Percentiles rank a stretch among this genome's conserved stretches.
phyloP scores from a whole-genome alignment of 2,797 vertebrate genomes.

The Danio aesculapii region DNA sequence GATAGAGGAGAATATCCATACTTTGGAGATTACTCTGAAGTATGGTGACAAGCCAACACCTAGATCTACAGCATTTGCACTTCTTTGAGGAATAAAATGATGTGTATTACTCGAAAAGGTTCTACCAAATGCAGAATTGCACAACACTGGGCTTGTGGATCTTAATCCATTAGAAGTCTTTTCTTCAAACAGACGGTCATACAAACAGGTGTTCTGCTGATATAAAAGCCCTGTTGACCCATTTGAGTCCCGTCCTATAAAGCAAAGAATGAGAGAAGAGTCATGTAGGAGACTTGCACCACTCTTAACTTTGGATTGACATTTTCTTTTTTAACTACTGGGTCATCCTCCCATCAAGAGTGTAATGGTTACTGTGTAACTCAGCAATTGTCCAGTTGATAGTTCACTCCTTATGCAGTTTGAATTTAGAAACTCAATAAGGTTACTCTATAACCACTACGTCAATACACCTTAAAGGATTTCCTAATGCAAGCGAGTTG shows the following conservation, averaged over 20 bases:
- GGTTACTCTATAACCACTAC: constrained; percentile 4
- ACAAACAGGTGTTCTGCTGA: constrained; percentile 36
- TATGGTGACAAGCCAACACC: not conserved
- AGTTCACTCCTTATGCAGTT: not conserved
- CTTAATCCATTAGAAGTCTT: constrained; percentile 9
- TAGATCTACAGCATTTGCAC: not conserved
- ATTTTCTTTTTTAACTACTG: not conserved
- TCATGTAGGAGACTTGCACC: not conserved
- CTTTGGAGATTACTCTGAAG: not conserved
- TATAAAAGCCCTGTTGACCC: not conserved
- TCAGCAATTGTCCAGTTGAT: not conserved
- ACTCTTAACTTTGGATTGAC: no score
- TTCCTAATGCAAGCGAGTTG: not conserved
- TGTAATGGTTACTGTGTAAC: constrained; percentile 31
- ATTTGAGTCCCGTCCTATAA: not conserved
- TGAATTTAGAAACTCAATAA: not conserved
- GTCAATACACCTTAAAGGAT: not conserved
- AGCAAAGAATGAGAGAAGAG: not conserved
- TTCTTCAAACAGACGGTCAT: constrained; percentile 8
- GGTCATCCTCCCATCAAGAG: not conserved
- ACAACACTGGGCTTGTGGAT: not conserved
- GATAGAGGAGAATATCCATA: not conserved
- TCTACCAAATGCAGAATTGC: not conserved
- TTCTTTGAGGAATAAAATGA: not conserved
- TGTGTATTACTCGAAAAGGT: not conserved